phyloP scores from a whole-genome alignment of 2,797 vertebrate species.

The Xerus rutilus region DNA sequence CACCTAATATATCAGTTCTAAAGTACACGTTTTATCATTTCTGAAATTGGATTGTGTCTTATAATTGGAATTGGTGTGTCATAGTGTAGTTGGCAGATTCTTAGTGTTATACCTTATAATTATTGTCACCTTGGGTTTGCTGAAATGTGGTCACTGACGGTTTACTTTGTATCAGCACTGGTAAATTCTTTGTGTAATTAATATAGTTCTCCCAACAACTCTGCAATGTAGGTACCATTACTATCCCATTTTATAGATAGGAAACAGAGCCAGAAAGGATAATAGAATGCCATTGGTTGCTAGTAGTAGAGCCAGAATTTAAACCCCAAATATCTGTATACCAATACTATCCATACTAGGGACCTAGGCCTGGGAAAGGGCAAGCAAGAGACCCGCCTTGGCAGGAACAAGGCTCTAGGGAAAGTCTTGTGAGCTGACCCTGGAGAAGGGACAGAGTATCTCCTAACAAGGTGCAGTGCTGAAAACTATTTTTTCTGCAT shows the following conservation, averaged over 20 bases:
- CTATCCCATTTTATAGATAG: not conserved
- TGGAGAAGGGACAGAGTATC: not conserved
- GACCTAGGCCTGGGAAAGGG: not conserved
- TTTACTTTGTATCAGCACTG: constrained; percentile 48
- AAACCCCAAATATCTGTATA: not conserved
- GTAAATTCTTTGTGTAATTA: not conserved
- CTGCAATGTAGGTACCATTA: not conserved
- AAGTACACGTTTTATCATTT: not conserved
- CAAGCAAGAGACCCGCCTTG: not conserved
- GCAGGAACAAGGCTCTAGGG: not conserved
- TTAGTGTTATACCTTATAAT: not conserved
- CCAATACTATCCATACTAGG: not conserved
- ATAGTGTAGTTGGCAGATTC: not conserved
- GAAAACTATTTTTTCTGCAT: not conserved
- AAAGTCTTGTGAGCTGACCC: not conserved
- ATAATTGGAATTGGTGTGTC: not conserved
- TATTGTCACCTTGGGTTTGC: not conserved
- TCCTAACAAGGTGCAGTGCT: not conserved
- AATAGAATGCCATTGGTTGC: not conserved
- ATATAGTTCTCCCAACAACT: not conserved
- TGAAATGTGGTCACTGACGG: constrained; percentile 35
- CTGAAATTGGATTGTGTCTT: not conserved
- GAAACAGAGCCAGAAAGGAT: constrained; percentile 22
- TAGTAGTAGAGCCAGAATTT: not conserved
- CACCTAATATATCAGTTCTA: not conserved